Evolutionary conservation across 2,888 invertebrate genomes (phyloP).

Genomic region (Gymnocheta viridis): DNA sequence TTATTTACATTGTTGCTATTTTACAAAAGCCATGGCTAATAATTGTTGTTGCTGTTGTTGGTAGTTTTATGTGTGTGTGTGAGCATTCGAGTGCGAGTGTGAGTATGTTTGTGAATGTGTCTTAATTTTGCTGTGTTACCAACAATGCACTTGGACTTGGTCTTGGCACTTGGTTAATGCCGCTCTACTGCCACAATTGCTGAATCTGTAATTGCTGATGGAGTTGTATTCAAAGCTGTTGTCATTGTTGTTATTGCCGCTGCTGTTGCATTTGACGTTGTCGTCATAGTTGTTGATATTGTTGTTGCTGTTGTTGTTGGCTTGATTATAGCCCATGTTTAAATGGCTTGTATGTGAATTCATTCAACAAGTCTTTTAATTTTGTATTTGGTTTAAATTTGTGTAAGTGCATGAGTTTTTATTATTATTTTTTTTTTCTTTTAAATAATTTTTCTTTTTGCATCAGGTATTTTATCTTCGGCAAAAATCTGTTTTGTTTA

Average conservation of each 20-base stretch:
- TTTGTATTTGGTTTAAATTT: constrained; percentile 31
- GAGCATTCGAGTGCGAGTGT: too few relatives aligned
- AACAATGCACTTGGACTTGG: constrained; percentile 74
- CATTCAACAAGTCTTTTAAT: constrained; percentile 66
- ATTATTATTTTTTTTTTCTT: not conserved
- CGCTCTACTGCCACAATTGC: constrained; percentile 62
- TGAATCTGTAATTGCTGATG: constrained; percentile 51
- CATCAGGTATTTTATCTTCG: constrained; percentile 61
- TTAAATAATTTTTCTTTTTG: constrained; percentile 17
- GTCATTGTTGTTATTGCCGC: not conserved
- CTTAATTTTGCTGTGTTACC: constrained; percentile 51
- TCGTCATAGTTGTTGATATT: not conserved
- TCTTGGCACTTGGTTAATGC: constrained; percentile 76
- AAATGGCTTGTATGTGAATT: constrained; percentile 54
- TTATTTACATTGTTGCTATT: constrained; percentile 32
- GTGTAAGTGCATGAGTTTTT: not conserved
- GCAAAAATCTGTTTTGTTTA: constrained; percentile 32
- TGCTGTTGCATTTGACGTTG: not conserved
- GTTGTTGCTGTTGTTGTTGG: constrained; percentile 14
- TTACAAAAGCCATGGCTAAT: constrained; percentile 42
- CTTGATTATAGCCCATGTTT: constrained; percentile 31
- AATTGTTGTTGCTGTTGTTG: constrained; percentile 15
- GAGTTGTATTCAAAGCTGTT: constrained; percentile 35
- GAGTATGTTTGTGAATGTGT: constrained; percentile 9
- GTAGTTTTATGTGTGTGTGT: not conserved